These are phyloP conservation scores for Triplophysa rosa DNA, from an alignment of 2,113 vertebrate species.

Conservation along the genomic window DNA sequence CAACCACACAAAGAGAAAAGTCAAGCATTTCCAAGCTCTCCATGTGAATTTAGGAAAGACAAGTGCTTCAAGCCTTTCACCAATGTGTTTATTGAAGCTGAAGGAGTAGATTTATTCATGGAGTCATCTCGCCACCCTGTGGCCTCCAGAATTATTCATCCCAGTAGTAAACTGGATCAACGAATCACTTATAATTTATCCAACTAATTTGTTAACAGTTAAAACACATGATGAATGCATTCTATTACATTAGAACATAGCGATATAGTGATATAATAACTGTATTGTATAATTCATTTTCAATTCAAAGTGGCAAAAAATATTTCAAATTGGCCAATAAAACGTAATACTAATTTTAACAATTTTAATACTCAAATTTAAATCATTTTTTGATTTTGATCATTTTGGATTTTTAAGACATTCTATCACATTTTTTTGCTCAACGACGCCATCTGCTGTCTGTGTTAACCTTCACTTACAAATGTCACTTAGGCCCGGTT, in stretches of 20 bases:
- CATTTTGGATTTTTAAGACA: neutral
- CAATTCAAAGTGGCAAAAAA: too few species aligned
- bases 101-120: constrained; percentile 65
- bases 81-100: constrained; percentile 66
- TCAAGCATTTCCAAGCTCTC: constrained; percentile 82
- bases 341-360: too few species aligned
- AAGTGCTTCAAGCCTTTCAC: constrained; percentile 81
- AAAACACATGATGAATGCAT: neutral
- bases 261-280: neutral
- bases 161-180: neutral
- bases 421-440: neutral
- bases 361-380: too few species aligned
- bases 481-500: neutral
- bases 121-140: constrained; percentile 74
- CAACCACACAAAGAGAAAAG: constrained; percentile 79
- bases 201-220: neutral
- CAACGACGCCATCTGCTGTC: constrained; percentile 67
- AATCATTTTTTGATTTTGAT: too few species aligned
- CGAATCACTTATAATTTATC: too few species aligned
- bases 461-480: neutral
- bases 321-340: too few species aligned
- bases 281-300: neutral
- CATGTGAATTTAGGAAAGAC: constrained; percentile 80
- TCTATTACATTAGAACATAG: neutral
- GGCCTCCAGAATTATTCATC: constrained; percentile 36